Base-by-base conservation (phyloP, 2,113 vertebrate genomes). In the Raja brachyura region DNA sequence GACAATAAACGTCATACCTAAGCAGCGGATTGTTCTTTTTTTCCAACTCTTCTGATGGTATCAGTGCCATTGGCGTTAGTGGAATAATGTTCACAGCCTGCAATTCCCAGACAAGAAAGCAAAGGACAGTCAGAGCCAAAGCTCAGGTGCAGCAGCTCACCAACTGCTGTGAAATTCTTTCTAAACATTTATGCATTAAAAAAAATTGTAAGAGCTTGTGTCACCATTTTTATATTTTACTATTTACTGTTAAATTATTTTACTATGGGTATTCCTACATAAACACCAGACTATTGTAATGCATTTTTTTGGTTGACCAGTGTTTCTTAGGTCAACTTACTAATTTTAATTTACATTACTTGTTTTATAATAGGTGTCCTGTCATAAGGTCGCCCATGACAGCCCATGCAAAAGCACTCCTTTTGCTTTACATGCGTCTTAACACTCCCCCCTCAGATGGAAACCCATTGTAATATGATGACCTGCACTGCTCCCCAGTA, bases 11-110 rank as follows among this genome's bases (percentile, higher is more conserved):
- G 14, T 33, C 18, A 8, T 93, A 99, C 98, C 97, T 99, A 94
- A 98, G 95, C 22, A 99, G 96, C 0, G 97, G 98, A 9, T 95
- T 96, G 14, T 94, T 96, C 31, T 95, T 96, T 94, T 98, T 99
- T 93, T 98, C 98, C 0, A 70, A 9, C 0, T 97, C 96, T 0
- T 98, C 97, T 0, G 95, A 96, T 6, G 97, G 95, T 39, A 98
- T 96, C 93, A 99, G 95, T 92, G 96, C 95, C 95, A 97, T 96
- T 0, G 98, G 98, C 28, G 97, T 97, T 54, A 98, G 95, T 73
- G 97, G 97, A 1, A 95, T 31, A 3, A 98, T 93, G 0, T 66
- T 92, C 25, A 97, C 95, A 0, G 93, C 90, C 98, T 98, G 93
- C 79, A 86, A 54, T 28, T 18, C 63, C 28, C 1, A 33, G 31